A percentile compares a stretch with the other conserved stretches of the same genome.
Conservation (phyloP, 2,797 vertebrate species). For the Eidolon dupreanum region DNA sequence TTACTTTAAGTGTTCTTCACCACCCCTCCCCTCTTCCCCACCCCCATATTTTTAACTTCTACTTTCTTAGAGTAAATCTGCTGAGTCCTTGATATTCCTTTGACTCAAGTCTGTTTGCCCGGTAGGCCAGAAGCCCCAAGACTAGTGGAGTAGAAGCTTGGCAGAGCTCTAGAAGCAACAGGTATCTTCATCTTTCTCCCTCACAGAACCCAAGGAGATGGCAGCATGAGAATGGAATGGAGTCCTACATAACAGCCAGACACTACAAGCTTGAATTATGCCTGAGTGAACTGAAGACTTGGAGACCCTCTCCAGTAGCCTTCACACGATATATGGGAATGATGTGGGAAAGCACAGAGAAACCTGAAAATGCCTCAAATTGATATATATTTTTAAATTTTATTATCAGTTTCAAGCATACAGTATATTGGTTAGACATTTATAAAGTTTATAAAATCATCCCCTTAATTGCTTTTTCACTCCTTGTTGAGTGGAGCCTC, state of each 20-base stretch:
- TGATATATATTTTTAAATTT: no score
- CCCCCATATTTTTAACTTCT: neutral
- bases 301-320: no score
- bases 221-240: fast-evolving
- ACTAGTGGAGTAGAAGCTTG: neutral
- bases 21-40: neutral
- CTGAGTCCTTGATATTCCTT: neutral
- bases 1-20: neutral
- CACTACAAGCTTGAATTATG: neutral
- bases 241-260: neutral
- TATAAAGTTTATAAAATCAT: no score
- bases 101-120: neutral
- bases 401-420: no score
- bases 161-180: neutral
- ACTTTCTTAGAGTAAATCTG: neutral
- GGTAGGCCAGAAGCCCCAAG: neutral
- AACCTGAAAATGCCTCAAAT: neutral
- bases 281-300: neutral
- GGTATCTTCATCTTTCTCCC: neutral
- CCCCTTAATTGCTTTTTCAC: neutral
- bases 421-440: no score
- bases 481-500: neutral
- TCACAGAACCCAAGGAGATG: neutral
- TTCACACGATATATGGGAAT: neutral
- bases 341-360: neutral